These are phyloP conservation scores for Danio choprae DNA, from an alignment of 2,797 vertebrate genomes.

Conservation along the genomic window DNA sequence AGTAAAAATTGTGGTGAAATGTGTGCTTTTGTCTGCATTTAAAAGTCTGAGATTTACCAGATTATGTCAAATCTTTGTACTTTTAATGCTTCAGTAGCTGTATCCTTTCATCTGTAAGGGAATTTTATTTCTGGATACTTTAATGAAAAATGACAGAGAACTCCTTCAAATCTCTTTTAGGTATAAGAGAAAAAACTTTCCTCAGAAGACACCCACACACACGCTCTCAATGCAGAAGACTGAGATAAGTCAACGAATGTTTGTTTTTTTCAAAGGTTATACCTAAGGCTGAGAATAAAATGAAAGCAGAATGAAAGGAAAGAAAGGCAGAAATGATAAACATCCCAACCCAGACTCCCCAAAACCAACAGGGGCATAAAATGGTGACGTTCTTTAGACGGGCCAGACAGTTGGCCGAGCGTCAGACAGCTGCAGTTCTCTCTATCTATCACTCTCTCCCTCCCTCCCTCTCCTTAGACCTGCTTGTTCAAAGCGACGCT, in stretches of 20 bases:
- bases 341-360: slow-evolving; percentile 35
- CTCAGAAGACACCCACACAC: slow-evolving; percentile 2
- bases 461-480: slow-evolving; percentile 72
- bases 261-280: background rate
- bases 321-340: slow-evolving; percentile 26
- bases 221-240: background rate
- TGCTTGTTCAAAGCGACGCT: slow-evolving; percentile 86
- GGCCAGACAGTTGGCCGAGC: slow-evolving; percentile 49
- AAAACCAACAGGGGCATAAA: slow-evolving; percentile 44
- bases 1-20: background rate
- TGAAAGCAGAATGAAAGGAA: slow-evolving; percentile 8
- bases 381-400: slow-evolving; percentile 45
- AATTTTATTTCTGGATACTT: background rate
- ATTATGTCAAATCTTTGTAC: background rate
- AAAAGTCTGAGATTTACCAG: background rate
- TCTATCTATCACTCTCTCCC: slow-evolving; percentile 56
- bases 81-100: background rate
- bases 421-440: slow-evolving; percentile 59
- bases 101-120: background rate
- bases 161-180: background rate
- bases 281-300: slow-evolving; percentile 10
- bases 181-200: background rate
- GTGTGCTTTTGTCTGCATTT: background rate
- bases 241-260: background rate
- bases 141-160: background rate